Base-by-base conservation (phyloP, 2,797 vertebrate species). In the Oreonectes daqikongensis region DNA sequence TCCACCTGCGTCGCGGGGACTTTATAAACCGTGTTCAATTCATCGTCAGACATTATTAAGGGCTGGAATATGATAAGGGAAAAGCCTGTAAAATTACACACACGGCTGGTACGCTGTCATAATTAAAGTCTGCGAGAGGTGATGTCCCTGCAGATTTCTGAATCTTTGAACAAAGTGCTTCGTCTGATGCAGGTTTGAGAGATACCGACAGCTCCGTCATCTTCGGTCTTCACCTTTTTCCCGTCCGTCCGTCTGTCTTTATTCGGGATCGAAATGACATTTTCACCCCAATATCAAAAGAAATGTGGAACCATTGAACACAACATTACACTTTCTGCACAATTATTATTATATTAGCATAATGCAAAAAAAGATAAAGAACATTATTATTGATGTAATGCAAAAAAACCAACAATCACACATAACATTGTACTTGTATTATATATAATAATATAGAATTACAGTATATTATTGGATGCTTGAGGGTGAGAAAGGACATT, bases 211-310 rank as follows among this genome's bases (percentile, higher is more conserved):
- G 46, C 74, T 85, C 24, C 35, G 9, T 64, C 46, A 65, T 26
- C 59, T 53, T 68, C 77, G 75, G 40, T 69, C 46, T 20, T 55
- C 57, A 52, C 55, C 12, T 75, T 70, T 18, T 68, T 69, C 35
- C 40, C 52, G 76, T 52, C 44, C 22, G 63, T 71, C 65, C 3
- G 77, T 35, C 32, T 77, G 77, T 35, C 32, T 77, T 78, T 42
- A 20, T 77, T 71, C 24, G 75, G 90, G 94, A 86, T 93, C 81
- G 94, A 94, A 98, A 96, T 97, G 95, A 90, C 95, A 94, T 55
- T 55, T 53, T 12, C 14, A 55, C 53, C 22, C 22, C 24, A 55
- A 55, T 15, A 26, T 55, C 53, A 55, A 55, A 55, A 26, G 12
- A 14, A 14, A 14, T 52, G 2, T 22, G 11, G n/a, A 42, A 42